These are phyloP conservation scores for Polyergus mexicanus DNA, from an alignment of 1,140 invertebrate species.

Conservation along the genomic window DNA sequence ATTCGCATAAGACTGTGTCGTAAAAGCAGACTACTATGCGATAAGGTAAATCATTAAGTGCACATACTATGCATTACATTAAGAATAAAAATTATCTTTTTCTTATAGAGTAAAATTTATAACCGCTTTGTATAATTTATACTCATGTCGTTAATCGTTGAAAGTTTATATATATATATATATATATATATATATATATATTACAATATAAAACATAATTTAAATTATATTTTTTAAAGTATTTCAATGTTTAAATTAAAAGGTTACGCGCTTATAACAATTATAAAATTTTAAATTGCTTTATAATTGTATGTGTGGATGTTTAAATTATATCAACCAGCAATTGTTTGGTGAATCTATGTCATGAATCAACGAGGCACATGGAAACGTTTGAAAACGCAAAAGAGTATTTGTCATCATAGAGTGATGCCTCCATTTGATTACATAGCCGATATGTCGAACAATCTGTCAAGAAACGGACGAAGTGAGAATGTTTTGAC, in stretches of 20 bases:
- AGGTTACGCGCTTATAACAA: not conserved
- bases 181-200: too few relatives aligned
- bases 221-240: too few relatives aligned
- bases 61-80: not conserved
- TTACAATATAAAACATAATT: too few relatives aligned
- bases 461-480: slow-evolving; percentile 13
- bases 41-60: not conserved
- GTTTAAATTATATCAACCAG: not conserved
- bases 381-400: not conserved
- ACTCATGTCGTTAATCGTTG: too few relatives aligned
- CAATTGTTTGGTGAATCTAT: too few relatives aligned
- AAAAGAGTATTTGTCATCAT: not conserved
- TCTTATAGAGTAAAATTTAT: slow-evolving; percentile 2
- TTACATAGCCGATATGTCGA: slow-evolving; percentile 15
- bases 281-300: not conserved
- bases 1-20: not conserved
- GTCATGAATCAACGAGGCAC: too few relatives aligned
- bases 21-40: not conserved
- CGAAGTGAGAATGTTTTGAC: slow-evolving; percentile 35
- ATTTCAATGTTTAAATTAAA: not conserved
- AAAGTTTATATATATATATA: too few relatives aligned
- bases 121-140: not conserved
- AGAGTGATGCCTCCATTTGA: slow-evolving; percentile 24
- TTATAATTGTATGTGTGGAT: not conserved
- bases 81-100: slow-evolving; percentile 4